These are phyloP conservation scores for Mastigias papua DNA, from an alignment of 30 jellyfish, hydroid and myxozoan species.

Conservation along the genomic window DNA sequence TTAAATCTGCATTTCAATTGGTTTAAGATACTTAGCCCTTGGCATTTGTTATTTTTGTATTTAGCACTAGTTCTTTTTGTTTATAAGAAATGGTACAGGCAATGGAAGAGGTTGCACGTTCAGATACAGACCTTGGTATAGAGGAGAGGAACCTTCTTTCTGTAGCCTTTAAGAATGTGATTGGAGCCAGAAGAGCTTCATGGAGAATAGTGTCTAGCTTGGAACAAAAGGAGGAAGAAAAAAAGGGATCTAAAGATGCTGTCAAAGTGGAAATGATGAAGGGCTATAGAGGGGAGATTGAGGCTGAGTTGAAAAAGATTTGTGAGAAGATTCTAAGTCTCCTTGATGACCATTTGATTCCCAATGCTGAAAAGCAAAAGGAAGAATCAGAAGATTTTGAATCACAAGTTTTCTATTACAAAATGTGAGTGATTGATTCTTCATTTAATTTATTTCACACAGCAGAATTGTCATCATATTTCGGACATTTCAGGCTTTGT, in stretches of 20 bases:
- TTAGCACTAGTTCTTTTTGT: too few species aligned
- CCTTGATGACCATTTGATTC: slow-evolving; percentile 86
- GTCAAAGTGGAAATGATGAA: slow-evolving; percentile 49
- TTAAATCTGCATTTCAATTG: too few species aligned
- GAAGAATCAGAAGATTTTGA: slow-evolving; percentile 49
- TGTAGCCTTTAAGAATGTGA: slow-evolving; percentile 97
- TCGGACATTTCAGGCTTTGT: too few species aligned
- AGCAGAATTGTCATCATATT: neutral
- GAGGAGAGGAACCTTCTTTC: slow-evolving; percentile 98
- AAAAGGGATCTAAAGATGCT: slow-evolving; percentile 14
- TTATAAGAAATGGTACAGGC: slow-evolving; percentile 92
- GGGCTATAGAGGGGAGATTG: slow-evolving; percentile 73
- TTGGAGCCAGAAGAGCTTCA: slow-evolving; percentile 98
- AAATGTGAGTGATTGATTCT: slow-evolving; percentile 78
- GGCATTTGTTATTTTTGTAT: too few species aligned
- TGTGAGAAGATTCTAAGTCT: slow-evolving; percentile 88
- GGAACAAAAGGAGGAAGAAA: slow-evolving; percentile 68
- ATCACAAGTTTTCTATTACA: slow-evolving; percentile 89
- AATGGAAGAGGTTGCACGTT: slow-evolving; percentile 88
- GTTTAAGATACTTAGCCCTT: too few species aligned
- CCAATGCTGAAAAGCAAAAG: slow-evolving; percentile 47
- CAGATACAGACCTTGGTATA: slow-evolving; percentile 85
- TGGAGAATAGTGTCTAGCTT: slow-evolving; percentile 94
- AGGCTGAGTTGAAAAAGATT: slow-evolving; percentile 83
- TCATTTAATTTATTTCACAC: too few species aligned